Conservation (phyloP, 1,140 invertebrate genomes). For the Cheumatopsyche charites region DNA sequence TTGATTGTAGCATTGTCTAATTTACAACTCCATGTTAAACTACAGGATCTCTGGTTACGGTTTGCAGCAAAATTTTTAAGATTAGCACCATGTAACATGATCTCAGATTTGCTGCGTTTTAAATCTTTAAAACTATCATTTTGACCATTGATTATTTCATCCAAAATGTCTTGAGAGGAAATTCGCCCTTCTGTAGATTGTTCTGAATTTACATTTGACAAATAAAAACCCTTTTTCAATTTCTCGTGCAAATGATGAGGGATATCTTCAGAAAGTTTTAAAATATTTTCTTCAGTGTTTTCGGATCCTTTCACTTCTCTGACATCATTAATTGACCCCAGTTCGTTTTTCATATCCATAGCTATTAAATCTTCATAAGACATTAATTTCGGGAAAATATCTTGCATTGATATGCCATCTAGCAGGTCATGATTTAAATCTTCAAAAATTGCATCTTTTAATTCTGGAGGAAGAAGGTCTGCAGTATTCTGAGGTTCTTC, state of each 20-base stretch:
- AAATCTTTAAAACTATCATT: constrained; percentile 62
- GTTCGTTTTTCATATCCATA: constrained; percentile 67
- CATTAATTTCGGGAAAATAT: constrained; percentile 72
- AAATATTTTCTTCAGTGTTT: constrained; percentile 57
- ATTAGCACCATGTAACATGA: constrained; percentile 61
- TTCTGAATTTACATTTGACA: constrained; percentile 48
- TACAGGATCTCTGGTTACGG: constrained; percentile 68
- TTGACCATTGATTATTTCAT: constrained; percentile 65
- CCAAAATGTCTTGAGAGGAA: constrained; percentile 64
- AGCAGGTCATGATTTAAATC: constrained; percentile 80
- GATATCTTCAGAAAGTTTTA: constrained; percentile 35
- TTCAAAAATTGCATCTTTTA: constrained; percentile 83
- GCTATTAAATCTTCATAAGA: constrained; percentile 64
- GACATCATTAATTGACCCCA: constrained; percentile 59
- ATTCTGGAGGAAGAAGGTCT: constrained; percentile 78
- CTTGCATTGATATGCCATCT: constrained; percentile 82
- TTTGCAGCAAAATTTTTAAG: constrained; percentile 60
- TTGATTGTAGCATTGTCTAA: constrained; percentile 68
- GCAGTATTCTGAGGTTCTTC: constrained; percentile 75
- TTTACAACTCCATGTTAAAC: constrained; percentile 72
- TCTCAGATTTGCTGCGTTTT: constrained; percentile 69
- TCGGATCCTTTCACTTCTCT: constrained; percentile 53
- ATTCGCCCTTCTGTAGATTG: constrained; percentile 62
- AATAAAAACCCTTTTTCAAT: constrained; percentile 40
- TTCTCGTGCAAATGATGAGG: constrained; percentile 33